Evolutionary conservation across 1,140 invertebrate species (phyloP).

Genomic region (Paralvinella palmiformis): DNA sequence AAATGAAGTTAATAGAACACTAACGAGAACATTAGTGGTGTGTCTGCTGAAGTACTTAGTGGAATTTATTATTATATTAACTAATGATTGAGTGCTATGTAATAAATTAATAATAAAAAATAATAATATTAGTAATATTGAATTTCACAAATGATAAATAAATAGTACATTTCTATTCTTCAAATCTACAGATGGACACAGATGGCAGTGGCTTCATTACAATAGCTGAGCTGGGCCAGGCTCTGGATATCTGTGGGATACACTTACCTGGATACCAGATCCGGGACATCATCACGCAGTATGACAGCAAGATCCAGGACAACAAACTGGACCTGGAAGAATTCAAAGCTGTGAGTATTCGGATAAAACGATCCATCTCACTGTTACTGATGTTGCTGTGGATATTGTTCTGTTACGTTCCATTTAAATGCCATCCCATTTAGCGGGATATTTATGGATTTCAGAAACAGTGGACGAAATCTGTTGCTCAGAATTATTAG

Average conservation of each 20-base stretch:
- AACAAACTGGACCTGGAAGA: slow-evolving; percentile 75
- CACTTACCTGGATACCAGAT: slow-evolving; percentile 91
- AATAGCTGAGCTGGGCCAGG: slow-evolving; percentile 78
- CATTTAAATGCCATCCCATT: no score
- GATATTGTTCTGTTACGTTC: no score
- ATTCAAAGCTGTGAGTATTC: slow-evolving; percentile 66
- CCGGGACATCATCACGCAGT: slow-evolving; percentile 82
- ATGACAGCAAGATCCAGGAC: slow-evolving; percentile 62
- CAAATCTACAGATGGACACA: slow-evolving; percentile 74
- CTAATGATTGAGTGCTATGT: background rate
- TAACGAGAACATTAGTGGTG: background rate
- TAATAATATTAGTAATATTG: background rate
- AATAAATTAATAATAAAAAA: background rate
- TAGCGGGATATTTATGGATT: no score
- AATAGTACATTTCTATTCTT: background rate
- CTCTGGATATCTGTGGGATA: slow-evolving; percentile 82
- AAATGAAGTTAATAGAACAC: no score
- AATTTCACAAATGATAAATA: background rate
- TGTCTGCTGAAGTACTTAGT: background rate
- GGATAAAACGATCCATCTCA: no score
- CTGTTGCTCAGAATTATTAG: no score
- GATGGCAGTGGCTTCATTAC: slow-evolving; percentile 88
- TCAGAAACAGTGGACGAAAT: no score
- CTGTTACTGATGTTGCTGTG: no score
- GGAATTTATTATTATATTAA: background rate